Conservation (phyloP, 2,888 invertebrate species). For the Chalcosyrphus nemorum region DNA sequence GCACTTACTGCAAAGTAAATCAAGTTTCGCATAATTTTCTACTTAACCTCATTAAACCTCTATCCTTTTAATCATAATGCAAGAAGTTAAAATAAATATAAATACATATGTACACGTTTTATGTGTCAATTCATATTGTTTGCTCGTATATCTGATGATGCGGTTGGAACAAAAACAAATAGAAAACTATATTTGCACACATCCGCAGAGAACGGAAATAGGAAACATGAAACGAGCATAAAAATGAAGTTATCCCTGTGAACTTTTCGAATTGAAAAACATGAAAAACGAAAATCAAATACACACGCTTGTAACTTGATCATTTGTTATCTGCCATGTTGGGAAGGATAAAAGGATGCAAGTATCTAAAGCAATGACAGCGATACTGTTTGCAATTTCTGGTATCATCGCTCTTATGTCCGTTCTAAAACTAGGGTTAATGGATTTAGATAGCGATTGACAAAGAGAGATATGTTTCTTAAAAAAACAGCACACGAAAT, state of each 20-base stretch:
- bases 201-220: slow-evolving; percentile 3
- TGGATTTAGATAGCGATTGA: slow-evolving; percentile 16
- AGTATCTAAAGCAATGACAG: not conserved
- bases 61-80: not conserved
- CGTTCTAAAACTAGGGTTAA: slow-evolving; percentile 25
- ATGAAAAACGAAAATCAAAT: not conserved
- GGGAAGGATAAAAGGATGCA: not conserved
- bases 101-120: not conserved
- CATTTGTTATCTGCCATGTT: not conserved
- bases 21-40: too few relatives aligned
- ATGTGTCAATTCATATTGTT: not conserved
- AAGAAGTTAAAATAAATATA: not conserved
- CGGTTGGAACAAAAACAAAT: not conserved
- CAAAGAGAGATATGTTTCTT: not conserved
- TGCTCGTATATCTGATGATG: too few relatives aligned
- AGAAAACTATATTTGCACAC: not conserved
- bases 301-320: slow-evolving; percentile 3
- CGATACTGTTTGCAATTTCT: slow-evolving; percentile 14
- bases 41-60: not conserved
- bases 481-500: not conserved
- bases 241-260: slow-evolving; percentile 21
- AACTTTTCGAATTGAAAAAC: not conserved
- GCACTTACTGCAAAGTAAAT: too few relatives aligned
- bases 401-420: not conserved
- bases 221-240: slow-evolving; percentile 27